Base-by-base conservation (phyloP, 37 sponge, comb jelly and placozoan genomes). In the Eunapius fragilis region DNA sequence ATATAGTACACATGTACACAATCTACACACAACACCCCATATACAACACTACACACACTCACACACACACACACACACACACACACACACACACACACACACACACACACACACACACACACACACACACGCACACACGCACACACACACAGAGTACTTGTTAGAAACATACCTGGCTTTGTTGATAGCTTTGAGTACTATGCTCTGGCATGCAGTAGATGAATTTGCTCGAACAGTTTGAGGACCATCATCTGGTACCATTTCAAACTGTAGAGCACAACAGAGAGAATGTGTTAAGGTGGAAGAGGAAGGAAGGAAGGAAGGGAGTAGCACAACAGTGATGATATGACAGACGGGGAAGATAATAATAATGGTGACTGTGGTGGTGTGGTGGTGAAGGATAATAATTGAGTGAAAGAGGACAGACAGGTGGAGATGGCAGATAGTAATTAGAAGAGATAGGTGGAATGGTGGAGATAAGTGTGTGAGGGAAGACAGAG, bases 131-230 rank as follows among this genome's bases (percentile, higher is more conserved):
- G 14, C 58, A 58, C 58, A 58, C 58, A 58, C 58, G 1, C 17
- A 58, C 58, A 58, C 58, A 4, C 17, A 58, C 19, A 17, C 7
- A 45, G n/a, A 41, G 6, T 41, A 41, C 41, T n/a, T 41, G 41
- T 27, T 17, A 81, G 25, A 34, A 30, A 71, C 81, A 47, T 67
- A 94, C 94, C 94, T 87, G 26, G 94, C 94, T 81, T 88, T 89
- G 69, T 94, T 94, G 78, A 94, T 94, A 47, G 90, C 87, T 68
- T 82, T 94, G 69, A 94, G 84, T 25, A 94, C 91, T 26, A 80
- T 85, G 48, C 80, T 84, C 70, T 94, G 94, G 41, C 94, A 94
- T 32, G 91, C 88, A n/a, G 94, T 88, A 72, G 95, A 89, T 0
- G 97, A 94, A 23, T 90, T 41, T 27, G 87, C 97, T 72, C 80